Conservation (phyloP, 2,113 vertebrate species). For the Tauraco erythrolophus region DNA sequence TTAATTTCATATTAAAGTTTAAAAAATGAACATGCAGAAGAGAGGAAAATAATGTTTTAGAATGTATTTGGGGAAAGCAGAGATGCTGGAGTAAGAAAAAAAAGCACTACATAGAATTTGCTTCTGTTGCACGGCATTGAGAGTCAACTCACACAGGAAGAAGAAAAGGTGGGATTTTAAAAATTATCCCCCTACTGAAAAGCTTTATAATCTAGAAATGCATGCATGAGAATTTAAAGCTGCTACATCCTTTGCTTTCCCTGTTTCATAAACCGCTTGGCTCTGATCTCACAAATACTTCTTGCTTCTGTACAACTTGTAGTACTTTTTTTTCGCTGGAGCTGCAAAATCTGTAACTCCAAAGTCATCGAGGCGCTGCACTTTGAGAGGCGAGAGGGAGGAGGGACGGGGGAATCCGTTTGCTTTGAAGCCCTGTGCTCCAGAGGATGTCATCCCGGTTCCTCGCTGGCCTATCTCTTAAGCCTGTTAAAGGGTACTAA, state of each 20-base stretch:
- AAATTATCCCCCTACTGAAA: not conserved
- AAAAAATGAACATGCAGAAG: not conserved
- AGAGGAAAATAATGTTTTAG: not conserved
- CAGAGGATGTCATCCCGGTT: not conserved
- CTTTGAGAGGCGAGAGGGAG: not conserved
- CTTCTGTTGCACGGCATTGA: not conserved
- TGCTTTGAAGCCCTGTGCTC: not conserved
- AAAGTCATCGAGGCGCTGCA: not conserved
- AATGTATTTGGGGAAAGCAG: not conserved
- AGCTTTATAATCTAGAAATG: not conserved
- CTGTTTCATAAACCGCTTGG: slow-evolving; percentile 8
- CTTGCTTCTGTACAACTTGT: slow-evolving; percentile 2
- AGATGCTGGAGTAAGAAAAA: not conserved
- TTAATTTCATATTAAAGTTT: not conserved
- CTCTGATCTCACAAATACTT: not conserved
- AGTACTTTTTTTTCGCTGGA: not conserved
- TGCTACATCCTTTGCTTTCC: not conserved
- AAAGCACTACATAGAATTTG: not conserved
- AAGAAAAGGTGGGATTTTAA: not conserved
- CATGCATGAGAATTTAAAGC: not conserved
- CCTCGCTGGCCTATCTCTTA: slow-evolving; percentile 7
- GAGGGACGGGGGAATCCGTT: not conserved
- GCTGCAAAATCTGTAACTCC: slow-evolving; percentile 17
- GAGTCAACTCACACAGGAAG: not conserved
- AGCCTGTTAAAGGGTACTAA: slow-evolving; percentile 47